Evolutionary conservation across 2,113 vertebrate genomes (phyloP), one percentile per base, ranked within the genome.

Genomic region (Ascaphus truei): DNA sequence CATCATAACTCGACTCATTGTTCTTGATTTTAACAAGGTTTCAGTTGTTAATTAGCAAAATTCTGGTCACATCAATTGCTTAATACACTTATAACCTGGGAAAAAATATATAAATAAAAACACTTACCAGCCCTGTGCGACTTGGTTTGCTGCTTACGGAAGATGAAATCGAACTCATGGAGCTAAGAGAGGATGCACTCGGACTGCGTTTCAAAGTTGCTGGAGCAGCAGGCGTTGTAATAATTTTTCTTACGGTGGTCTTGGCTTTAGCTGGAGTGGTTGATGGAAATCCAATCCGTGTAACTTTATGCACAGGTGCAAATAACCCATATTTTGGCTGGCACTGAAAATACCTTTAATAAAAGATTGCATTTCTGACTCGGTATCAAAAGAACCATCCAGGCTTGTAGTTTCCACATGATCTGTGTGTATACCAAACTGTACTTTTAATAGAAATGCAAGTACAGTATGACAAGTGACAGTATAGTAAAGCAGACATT

Each of bases 251-350:
- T 73, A 89, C 92, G 0, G 94, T 81, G 0, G 94, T 85, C 15
- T 99, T 99, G 22, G 95, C 91, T 79, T 99, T 99, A 47, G 97
- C 97, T 9, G 96, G 93, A 0, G 97, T 99, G 1, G 96, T 99
- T 7, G 96, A 99, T 0, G 97, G 97, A 80, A 99, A 99, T 39
- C 97, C 96, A 2, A 99, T 99, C 63, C 92, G 95, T 3, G 95
- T 97, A 41, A 99, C 96, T 84, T 99, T 99, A 83, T 99, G 96
- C 39, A 95, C 95, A 0, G 97, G 97, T 51, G 97, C 96, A 72
- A 99, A 99, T n/a, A 99, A 83, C 36, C 97, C 97, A 1, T 99
- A 99, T 76, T 93, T 98, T 73, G 95, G 88, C 71, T 99, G 97
- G 74, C 97, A 99, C 75, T 98, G 97, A 83, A 99, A 99, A 81